phyloP scores from a whole-genome alignment of 2,888 invertebrate species.

The Caenorhabditis plicata region DNA sequence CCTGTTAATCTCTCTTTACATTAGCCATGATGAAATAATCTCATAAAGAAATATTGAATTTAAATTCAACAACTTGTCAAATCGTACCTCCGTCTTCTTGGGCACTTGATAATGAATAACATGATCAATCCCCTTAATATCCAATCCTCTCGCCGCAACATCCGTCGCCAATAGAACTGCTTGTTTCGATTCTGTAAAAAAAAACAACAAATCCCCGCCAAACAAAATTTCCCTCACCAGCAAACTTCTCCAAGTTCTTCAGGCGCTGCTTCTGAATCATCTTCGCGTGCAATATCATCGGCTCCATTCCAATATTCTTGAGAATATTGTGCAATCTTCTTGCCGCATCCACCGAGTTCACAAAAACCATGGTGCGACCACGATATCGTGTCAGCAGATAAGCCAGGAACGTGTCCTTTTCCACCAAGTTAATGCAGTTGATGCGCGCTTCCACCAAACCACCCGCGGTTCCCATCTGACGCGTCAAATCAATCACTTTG shows the following conservation, averaged over 20 bases:
- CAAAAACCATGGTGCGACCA: constrained; percentile 87
- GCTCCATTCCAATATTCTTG: constrained; percentile 68
- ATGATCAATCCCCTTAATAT: constrained; percentile 88
- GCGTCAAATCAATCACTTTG: constrained; percentile 88
- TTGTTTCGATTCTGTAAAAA: constrained; percentile 60
- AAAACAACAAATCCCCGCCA: neutral
- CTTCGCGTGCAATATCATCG: constrained; percentile 71
- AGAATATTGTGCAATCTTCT: constrained; percentile 67
- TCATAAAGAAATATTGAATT: too few relatives aligned
- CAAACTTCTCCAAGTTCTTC: constrained; percentile 84
- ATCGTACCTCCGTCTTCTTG: constrained; percentile 79
- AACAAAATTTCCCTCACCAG: constrained; percentile 58
- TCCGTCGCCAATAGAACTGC: constrained; percentile 86
- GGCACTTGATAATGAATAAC: constrained; percentile 97
- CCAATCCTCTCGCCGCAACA: constrained; percentile 93
- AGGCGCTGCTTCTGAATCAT: constrained; percentile 93
- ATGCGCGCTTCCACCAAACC: constrained; percentile 82
- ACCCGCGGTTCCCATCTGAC: constrained; percentile 79
- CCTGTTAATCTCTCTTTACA: too few relatives aligned
- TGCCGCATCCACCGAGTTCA: constrained; percentile 80
- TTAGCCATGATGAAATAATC: too few relatives aligned
- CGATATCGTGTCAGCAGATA: constrained; percentile 84
- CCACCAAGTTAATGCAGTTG: constrained; percentile 66
- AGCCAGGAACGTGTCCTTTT: constrained; percentile 81
- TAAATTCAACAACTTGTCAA: neutral